These are phyloP conservation scores for Lophura nycthemera DNA, from an alignment of 2,113 vertebrate genomes.

Conservation along the genomic window DNA sequence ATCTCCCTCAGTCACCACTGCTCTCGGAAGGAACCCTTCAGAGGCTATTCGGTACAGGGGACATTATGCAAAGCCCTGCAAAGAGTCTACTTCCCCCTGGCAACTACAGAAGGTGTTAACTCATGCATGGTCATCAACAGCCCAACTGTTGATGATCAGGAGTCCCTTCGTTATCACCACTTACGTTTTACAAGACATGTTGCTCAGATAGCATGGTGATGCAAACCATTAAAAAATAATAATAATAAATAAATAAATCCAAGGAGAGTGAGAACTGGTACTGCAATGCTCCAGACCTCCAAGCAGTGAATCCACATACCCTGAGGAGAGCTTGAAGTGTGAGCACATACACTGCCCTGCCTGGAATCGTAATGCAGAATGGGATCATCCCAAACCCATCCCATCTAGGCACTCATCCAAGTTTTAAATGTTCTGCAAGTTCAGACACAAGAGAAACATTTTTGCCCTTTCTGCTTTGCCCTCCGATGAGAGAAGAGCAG, in stretches of 20 bases:
- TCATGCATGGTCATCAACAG: not conserved
- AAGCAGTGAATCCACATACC: not conserved
- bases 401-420: conserved; percentile 39
- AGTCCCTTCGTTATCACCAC: not conserved
- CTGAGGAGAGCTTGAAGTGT: accelerated
- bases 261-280: not conserved
- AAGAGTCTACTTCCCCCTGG: not conserved
- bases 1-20: not conserved
- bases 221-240: not conserved
- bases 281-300: not conserved
- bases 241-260: not conserved
- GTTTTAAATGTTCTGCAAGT: conserved; percentile 2
- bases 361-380: conserved; percentile 14
- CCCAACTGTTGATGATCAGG: not conserved
- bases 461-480: conserved; percentile 39
- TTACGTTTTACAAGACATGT: not conserved
- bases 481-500: not conserved
- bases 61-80: not conserved
- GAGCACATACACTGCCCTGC: not conserved
- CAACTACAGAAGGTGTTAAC: not conserved
- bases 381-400: conserved; percentile 50
- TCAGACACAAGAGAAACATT: conserved; percentile 47
- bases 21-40: not conserved
- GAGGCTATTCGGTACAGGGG: not conserved
- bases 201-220: not conserved